Evolutionary conservation across 2,113 vertebrate species (phyloP), one percentile per base, ranked within the genome.

Genomic region (Panurus biarmicus): DNA sequence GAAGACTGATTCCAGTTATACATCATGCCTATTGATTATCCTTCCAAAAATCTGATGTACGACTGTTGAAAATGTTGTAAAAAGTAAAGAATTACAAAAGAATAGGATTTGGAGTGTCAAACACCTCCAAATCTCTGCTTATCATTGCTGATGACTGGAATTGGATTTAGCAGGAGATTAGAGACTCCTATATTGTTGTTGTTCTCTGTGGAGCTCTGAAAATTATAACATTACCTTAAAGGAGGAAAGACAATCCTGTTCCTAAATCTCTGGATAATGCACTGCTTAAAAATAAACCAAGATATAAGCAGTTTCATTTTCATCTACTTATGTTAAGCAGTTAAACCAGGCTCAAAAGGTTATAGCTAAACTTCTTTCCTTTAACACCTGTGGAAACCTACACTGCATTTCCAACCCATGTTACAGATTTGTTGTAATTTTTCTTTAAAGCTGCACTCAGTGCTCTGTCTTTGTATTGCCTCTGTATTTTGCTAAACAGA

Each of bases 151-250:
- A 95, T 95, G 97, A 96, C 94, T 96, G 87, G 90, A 96, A 96
- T 71, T 97, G 91, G 93, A 94, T 97, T 97, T 93, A 96, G 94
- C 91, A 77, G 89, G 93, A 97, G 96, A 93, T 96, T 96, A 95
- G 93, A 94, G 84, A 88, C 93, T 96, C 95, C 94, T 97, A 69
- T 97, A 96, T 97, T 90, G 87, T 93, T 96, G 78, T 95, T 95
- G 64, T 90, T 97, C 97, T 97, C 97, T 95, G 94, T 94, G 93
- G 96, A 96, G 90, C 96, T 96, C 95, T 96, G 96, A 93, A 97
- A 97, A 98, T 97, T 97, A 95, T 91, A 97, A 96, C 90, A 69
- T 97, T 97, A 96, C 87, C 90, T 97, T 97, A 95, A 91, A 96
- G 71, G 93, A 96, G 97, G 94, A 95, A 97, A 97, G 97, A 95